phyloP scores from a whole-genome alignment of 2,113 vertebrate species.

The Microcebus jonahi region DNA sequence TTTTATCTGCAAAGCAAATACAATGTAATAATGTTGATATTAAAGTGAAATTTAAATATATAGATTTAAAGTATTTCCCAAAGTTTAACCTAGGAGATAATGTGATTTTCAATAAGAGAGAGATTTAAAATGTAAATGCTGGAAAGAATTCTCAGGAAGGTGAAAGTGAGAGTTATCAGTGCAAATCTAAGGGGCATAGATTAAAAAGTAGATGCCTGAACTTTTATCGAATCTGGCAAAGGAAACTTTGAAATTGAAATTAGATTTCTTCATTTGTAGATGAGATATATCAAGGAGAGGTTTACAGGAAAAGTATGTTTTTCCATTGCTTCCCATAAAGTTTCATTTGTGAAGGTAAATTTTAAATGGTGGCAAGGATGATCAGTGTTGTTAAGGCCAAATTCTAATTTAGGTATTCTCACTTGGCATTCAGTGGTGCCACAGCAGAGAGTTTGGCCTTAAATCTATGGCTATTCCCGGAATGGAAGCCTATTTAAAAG shows the following conservation, averaged over 20 bases:
- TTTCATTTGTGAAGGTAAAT: constrained; percentile 55
- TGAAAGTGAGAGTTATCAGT: constrained; percentile 45
- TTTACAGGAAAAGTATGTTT: constrained; percentile 53
- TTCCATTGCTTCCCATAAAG: constrained; percentile 12
- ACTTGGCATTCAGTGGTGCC: constrained; percentile 19
- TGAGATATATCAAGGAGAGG: neutral
- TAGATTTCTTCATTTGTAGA: constrained; percentile 67
- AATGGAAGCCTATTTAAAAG: constrained; percentile 58
- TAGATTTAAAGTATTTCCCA: neutral
- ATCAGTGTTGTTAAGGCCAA: neutral
- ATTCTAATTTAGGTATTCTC: constrained; percentile 53
- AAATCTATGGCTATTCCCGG: constrained; percentile 31
- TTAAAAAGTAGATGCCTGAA: constrained; percentile 64
- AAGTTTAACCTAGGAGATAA: constrained; percentile 41
- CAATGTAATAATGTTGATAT: neutral
- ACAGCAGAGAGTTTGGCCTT: constrained; percentile 47
- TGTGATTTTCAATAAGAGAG: constrained; percentile 37
- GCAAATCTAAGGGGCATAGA: constrained; percentile 64
- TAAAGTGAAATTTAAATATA: constrained; percentile 30
- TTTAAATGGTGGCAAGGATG: constrained; percentile 5
- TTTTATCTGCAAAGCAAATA: constrained; percentile 32
- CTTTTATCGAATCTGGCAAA: constrained; percentile 69
- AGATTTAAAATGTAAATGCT: constrained; percentile 69
- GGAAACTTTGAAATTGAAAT: constrained; percentile 74
- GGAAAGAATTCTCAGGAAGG: constrained; percentile 56